A percentile compares a stretch with the other conserved stretches of the same genome.
Evolutionary conservation across 2,113 vertebrate genomes (phyloP).

Genomic region (Mystacornis crossleyi): DNA sequence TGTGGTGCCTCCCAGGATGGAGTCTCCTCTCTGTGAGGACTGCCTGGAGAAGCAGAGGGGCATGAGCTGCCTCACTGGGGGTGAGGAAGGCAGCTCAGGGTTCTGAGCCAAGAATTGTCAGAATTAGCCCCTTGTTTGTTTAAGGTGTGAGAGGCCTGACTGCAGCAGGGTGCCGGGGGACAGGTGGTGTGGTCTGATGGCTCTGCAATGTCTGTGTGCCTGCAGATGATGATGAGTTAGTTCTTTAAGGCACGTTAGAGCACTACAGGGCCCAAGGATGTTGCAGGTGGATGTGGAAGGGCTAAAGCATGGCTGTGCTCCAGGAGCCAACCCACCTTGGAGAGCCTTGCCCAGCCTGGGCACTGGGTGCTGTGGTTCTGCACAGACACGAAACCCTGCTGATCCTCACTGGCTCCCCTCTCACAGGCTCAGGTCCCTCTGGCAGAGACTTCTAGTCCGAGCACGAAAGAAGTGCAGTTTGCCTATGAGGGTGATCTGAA

Average conservation of each 20-base stretch:
- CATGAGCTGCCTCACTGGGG: rapidly evolving
- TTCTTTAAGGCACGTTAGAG: too few species aligned
- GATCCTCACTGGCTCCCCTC: neutral
- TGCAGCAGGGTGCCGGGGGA: too few species aligned
- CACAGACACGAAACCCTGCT: neutral
- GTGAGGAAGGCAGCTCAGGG: rapidly evolving
- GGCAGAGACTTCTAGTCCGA: neutral
- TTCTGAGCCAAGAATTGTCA: neutral
- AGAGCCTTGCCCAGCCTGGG: neutral
- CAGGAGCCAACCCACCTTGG: neutral
- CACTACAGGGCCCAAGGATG: rapidly evolving
- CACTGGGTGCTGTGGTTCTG: neutral
- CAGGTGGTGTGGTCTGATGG: neutral
- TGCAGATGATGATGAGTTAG: neutral
- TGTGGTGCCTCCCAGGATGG: rapidly evolving
- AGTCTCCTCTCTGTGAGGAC: neutral
- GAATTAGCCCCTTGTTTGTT: neutral
- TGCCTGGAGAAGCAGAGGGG: neutral
- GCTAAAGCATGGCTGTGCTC: rapidly evolving
- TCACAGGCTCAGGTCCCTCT: neutral
- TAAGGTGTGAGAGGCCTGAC: rapidly evolving
- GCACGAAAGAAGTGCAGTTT: neutral
- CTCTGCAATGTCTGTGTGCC: neutral
- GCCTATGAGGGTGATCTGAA: neutral
- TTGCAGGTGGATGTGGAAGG: neutral